phyloP scores from a whole-genome alignment of 2,797 vertebrate species.

The Enteromius afrohamiltoni region DNA sequence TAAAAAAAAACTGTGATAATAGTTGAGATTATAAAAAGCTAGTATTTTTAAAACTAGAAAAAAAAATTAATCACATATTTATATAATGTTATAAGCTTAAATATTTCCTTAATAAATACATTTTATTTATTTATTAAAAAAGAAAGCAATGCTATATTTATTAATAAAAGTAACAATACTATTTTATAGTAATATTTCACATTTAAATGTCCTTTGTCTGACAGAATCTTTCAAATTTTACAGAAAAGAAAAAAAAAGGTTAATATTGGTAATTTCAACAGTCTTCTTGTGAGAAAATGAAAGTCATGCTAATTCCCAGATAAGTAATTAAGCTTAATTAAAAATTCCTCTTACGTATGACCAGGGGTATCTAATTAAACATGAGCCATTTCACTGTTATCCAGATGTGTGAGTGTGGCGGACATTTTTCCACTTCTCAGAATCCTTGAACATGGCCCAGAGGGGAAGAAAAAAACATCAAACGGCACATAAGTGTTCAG shows the following conservation, averaged over 20 bases:
- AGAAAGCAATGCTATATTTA: no score
- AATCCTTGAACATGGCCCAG: constrained; percentile 54
- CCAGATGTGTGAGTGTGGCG: neutral
- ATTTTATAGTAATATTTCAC: no score
- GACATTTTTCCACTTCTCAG: neutral
- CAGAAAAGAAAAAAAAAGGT: neutral
- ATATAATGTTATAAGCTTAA: neutral
- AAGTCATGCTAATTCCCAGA: neutral
- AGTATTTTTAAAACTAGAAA: no score
- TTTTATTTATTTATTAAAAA: no score
- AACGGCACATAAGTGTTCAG: constrained; percentile 60
- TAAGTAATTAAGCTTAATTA: constrained; percentile 8
- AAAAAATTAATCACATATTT: neutral
- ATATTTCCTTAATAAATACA: neutral
- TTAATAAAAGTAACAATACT: no score
- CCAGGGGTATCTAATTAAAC: constrained; percentile 6
- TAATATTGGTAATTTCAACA: neutral
- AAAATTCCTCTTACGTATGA: neutral
- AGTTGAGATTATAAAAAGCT: neutral
- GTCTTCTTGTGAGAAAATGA: neutral
- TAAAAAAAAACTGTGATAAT: no score
- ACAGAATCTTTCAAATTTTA: neutral
- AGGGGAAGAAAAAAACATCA: constrained; percentile 71
- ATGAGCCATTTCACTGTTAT: constrained; percentile 10
- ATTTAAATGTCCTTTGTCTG: neutral